Percentiles rank a stretch among this genome's conserved stretches.
phyloP scores from a whole-genome alignment of 2,888 invertebrate genomes.

The Callimorpha dominula region DNA sequence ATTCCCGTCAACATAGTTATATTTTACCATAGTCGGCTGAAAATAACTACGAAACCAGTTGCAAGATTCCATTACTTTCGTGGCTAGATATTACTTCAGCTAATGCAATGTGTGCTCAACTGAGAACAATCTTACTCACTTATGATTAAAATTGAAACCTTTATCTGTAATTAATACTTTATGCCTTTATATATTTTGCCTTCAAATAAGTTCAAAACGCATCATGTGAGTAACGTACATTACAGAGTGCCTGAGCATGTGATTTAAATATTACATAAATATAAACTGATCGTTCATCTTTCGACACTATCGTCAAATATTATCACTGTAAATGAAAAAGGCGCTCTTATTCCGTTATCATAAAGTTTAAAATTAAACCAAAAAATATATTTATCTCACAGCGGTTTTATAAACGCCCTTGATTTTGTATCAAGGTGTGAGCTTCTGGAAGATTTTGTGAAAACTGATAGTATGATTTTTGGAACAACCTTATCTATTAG shows the following conservation, averaged over 20 bases:
- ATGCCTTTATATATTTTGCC: neutral
- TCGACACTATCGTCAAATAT: constrained; percentile 59
- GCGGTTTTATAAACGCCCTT: constrained; percentile 30
- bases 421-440: constrained; percentile 26
- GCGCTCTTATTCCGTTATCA: constrained; percentile 10
- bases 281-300: constrained; percentile 60
- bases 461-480: constrained; percentile 23
- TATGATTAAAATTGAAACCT: neutral
- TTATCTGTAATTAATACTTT: neutral
- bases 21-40: no score
- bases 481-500: constrained; percentile 16
- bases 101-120: neutral
- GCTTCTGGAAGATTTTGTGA: constrained; percentile 23
- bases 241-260: constrained; percentile 36
- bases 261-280: constrained; percentile 46
- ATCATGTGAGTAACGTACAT: constrained; percentile 44
- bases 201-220: neutral
- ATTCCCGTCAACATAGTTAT: no score
- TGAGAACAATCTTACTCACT: neutral
- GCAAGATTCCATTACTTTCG: neutral
- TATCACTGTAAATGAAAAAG: constrained; percentile 38
- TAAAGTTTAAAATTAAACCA: constrained; percentile 34
- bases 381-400: constrained; percentile 23
- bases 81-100: neutral
- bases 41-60: no score